Evolutionary conservation across 2,888 invertebrate species (phyloP).

Genomic region (Archaeoteleia sp.): DNA sequence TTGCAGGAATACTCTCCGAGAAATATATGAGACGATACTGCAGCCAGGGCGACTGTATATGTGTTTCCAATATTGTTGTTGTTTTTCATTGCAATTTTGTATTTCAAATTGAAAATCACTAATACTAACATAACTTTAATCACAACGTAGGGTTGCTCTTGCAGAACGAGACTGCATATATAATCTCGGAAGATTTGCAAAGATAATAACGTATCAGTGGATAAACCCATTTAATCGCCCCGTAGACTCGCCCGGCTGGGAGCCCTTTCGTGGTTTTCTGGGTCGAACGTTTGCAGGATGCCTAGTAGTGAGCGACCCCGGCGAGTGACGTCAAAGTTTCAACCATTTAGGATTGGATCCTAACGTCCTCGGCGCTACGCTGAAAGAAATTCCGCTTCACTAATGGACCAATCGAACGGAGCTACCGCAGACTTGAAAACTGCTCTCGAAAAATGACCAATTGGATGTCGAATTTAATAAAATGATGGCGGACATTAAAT

Average conservation of each 20-base stretch:
- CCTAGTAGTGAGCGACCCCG: conserved; percentile 34
- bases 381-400: conserved; percentile 39
- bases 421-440: conserved; percentile 13
- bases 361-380: conserved; percentile 29
- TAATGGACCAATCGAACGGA: conserved; percentile 53
- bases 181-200: too few relatives aligned
- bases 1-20: too few relatives aligned
- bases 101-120: too few relatives aligned
- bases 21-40: too few relatives aligned
- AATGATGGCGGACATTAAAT: too few relatives aligned
- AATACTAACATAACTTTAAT: too few relatives aligned
- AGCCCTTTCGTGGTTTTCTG: conserved; percentile 31
- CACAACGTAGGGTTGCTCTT: too few relatives aligned
- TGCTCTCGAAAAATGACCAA: conserved; percentile 17
- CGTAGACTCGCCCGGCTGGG: conserved; percentile 13
- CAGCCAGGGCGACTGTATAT: too few relatives aligned
- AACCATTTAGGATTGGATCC: conserved; percentile 51
- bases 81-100: too few relatives aligned
- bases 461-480: too few relatives aligned
- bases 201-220: background rate
- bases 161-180: too few relatives aligned
- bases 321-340: conserved; percentile 49
- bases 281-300: conserved; percentile 52
- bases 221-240: conserved; percentile 26
- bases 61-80: too few relatives aligned